These are phyloP conservation scores for Calypte anna DNA, from an alignment of 2,113 vertebrate species.

Conservation along the genomic window DNA sequence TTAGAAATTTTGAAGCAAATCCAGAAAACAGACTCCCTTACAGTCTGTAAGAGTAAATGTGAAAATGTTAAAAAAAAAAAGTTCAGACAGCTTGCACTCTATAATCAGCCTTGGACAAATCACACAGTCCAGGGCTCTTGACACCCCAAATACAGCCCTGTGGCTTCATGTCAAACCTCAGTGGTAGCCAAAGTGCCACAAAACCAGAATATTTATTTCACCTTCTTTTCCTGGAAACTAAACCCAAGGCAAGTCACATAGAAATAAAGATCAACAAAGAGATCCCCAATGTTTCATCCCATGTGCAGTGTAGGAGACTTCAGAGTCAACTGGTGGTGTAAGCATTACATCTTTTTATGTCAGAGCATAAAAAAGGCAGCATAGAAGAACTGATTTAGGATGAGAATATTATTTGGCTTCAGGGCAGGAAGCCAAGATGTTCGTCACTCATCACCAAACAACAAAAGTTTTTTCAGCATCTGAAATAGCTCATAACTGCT, in stretches of 20 bases:
- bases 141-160: background rate
- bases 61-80: too few species aligned
- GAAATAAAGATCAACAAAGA: background rate
- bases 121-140: background rate
- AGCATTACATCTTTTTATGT: background rate
- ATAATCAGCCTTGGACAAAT: background rate
- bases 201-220: background rate
- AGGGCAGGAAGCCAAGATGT: background rate
- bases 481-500: background rate
- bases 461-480: background rate
- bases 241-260: background rate
- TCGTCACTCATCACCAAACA: background rate
- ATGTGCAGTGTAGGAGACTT: rapidly evolving
- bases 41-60: background rate
- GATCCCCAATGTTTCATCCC: background rate
- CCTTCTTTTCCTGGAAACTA: background rate
- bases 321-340: background rate
- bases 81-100: background rate
- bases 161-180: background rate
- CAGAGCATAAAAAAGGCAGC: background rate
- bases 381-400: background rate
- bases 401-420: background rate
- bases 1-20: background rate
- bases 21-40: background rate
- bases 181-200: background rate